Percentiles rank a stretch among this genome's conserved stretches.
These are phyloP conservation scores for Saxidomus purpurata DNA, from an alignment of 1,140 invertebrate species.

Conservation along the genomic window DNA sequence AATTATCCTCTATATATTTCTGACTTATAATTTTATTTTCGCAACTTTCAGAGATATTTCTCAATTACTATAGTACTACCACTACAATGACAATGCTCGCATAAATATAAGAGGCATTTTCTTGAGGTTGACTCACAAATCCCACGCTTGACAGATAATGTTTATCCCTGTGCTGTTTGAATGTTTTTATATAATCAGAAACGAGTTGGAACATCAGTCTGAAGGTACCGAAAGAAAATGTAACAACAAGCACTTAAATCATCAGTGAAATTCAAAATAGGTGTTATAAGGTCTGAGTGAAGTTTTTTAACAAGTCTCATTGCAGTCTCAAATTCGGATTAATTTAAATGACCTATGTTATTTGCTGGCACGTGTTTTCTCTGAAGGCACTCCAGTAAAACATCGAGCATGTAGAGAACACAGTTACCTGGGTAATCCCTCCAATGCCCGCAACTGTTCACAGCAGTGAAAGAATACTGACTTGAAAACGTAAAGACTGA, in stretches of 20 bases:
- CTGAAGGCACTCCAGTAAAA: background rate
- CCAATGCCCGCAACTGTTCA: constrained; percentile 60
- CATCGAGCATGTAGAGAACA: constrained; percentile 57
- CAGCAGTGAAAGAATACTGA: constrained; percentile 64
- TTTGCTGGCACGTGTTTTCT: constrained; percentile 16
- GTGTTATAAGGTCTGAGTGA: constrained; percentile 16
- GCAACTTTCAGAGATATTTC: no score
- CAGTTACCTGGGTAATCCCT: constrained; percentile 55
- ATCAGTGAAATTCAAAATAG: constrained; percentile 50
- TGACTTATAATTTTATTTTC: no score
- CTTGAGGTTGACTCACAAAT: background rate
- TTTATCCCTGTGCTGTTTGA: constrained; percentile 31
- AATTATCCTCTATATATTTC: no score
- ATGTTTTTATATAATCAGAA: constrained; percentile 45
- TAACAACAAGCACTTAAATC: background rate
- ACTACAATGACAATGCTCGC: no score
- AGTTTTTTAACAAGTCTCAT: background rate
- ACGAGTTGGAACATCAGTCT: constrained; percentile 15
- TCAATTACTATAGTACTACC: no score
- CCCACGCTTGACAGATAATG: constrained; percentile 6
- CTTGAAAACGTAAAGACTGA: constrained; percentile 34
- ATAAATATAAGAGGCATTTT: no score
- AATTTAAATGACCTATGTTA: constrained; percentile 39
- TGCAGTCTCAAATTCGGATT: constrained; percentile 39
- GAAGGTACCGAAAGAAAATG: constrained; percentile 36